Evolutionary conservation across 2,797 vertebrate genomes (phyloP).

Genomic region (Pangasius djambal): DNA sequence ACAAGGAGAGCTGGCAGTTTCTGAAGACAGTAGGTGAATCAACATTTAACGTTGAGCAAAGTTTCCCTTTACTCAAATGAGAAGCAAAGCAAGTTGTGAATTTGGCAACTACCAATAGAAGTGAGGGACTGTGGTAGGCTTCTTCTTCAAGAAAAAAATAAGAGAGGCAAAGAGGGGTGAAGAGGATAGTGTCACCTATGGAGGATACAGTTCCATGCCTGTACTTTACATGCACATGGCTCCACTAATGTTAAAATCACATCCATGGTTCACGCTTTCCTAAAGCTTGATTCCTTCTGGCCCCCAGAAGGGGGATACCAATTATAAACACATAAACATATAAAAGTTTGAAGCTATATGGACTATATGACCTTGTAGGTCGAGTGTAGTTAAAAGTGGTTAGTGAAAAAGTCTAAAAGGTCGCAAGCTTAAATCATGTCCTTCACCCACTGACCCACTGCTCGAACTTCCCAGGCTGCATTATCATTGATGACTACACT

Average conservation of each 20-base stretch:
- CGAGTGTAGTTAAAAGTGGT: background rate
- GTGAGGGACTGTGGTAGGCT: background rate
- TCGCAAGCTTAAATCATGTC: slow-evolving; percentile 14
- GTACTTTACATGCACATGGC: background rate
- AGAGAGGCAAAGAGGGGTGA: slow-evolving; percentile 7
- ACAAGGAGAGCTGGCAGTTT: background rate
- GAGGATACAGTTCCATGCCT: slow-evolving; percentile 31
- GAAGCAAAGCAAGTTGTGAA: background rate
- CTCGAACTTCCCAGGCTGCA: slow-evolving; percentile 16
- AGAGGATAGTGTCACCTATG: slow-evolving; percentile 11
- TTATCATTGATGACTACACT: slow-evolving; percentile 53
- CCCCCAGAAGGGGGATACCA: too few relatives aligned
- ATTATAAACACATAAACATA: background rate
- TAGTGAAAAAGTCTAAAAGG: background rate
- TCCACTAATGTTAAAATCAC: slow-evolving; percentile 1
- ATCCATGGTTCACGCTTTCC: slow-evolving; percentile 3
- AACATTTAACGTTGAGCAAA: background rate
- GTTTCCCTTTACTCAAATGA: slow-evolving; percentile 8
- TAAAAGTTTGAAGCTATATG: background rate
- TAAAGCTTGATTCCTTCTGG: slow-evolving; percentile 15
- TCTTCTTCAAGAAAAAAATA: background rate
- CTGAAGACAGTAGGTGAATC: background rate
- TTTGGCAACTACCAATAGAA: background rate
- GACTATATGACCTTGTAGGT: background rate
- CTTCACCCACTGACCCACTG: slow-evolving; percentile 16